Percentiles rank a stretch among this genome's conserved stretches.
phyloP scores from a whole-genome alignment of 1,140 invertebrate genomes.

The Zaprionus lachaisei region DNA sequence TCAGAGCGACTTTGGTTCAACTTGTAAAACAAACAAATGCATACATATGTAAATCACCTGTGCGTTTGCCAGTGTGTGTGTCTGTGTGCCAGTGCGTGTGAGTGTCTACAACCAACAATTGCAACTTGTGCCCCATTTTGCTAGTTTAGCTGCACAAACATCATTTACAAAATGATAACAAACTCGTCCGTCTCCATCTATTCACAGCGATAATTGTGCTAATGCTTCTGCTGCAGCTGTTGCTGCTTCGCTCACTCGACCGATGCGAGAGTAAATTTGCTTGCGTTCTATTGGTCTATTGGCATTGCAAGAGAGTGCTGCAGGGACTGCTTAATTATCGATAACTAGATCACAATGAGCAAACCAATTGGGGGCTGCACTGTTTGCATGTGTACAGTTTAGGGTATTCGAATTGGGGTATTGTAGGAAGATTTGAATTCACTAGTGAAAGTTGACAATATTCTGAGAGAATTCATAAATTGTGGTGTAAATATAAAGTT shows the following conservation, averaged over 20 bases:
- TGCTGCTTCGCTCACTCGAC: conserved; percentile 30
- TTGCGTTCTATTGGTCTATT: not conserved
- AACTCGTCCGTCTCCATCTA: conserved; percentile 18
- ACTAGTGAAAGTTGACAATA: not conserved
- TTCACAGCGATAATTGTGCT: conserved; percentile 53
- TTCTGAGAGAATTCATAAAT: not conserved
- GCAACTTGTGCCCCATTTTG: conserved; percentile 50
- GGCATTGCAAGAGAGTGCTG: not conserved
- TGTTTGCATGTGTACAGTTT: not conserved
- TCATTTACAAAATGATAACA: conserved; percentile 63
- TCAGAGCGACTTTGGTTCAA: conserved; percentile 68
- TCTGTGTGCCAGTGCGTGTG: not conserved
- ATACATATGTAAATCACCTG: conserved; percentile 15
- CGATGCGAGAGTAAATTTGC: conserved; percentile 43
- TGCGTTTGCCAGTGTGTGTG: not conserved
- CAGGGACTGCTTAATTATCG: conserved; percentile 7
- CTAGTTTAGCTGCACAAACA: conserved; percentile 65
- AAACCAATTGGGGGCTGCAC: not conserved
- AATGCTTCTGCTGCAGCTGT: conserved; percentile 59
- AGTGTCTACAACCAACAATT: conserved; percentile 9
- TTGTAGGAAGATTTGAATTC: not conserved
- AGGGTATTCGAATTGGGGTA: no score
- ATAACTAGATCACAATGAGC: conserved; percentile 7
- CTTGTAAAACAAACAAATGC: conserved; percentile 60
- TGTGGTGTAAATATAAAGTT: not conserved